Evolutionary conservation across 2,113 vertebrate genomes (phyloP), one percentile per base, ranked within the genome.

Genomic region (Uria aalge): DNA sequence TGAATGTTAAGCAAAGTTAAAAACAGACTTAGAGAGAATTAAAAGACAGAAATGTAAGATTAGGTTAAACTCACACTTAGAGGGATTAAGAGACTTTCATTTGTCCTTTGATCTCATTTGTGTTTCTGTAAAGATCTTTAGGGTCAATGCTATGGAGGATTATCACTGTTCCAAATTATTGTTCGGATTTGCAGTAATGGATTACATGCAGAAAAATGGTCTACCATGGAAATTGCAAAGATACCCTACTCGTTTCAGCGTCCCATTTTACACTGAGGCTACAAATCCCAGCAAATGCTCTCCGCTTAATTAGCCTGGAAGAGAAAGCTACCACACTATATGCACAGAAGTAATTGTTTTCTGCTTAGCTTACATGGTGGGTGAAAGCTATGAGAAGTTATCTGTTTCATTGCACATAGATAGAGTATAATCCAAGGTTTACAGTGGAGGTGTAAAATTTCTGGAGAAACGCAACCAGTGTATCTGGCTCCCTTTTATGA

Each of bases 21-120:
- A 98, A 97, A 95, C 88, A 96, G 95, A 92, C 95, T 97, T 97
- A 84, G 62, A 71, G 87, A 96, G 97, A 96, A 97, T 97, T 97
- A 96, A 94, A 92, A 87, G 91, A 69, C 91, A 93, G 77, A 95
- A 96, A 95, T 60, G 79, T 83, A 94, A 85, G 96, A 97, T 97
- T 97, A 97, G 94, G 76, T 85, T 96, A 93, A 97, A 95, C 92
- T 97, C 82, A 91, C 92, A 93, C 81, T 96, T 95, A 85, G 84
- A 95, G 64, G 92, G 97, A 97, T 98, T 97, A 98, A 93, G 68
- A 96, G 87, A 94, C 84, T 96, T 95, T 96, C 73, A 76, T 88
- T 96, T 95, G 95, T 96, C 92, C 95, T 98, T 98, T 98, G 97
- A 98, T 98, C 96, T 96, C 95, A 64, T 96, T 95, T 97, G 84